Conservation (phyloP, 2,888 invertebrate species). For the Corythucha ciliata region DNA sequence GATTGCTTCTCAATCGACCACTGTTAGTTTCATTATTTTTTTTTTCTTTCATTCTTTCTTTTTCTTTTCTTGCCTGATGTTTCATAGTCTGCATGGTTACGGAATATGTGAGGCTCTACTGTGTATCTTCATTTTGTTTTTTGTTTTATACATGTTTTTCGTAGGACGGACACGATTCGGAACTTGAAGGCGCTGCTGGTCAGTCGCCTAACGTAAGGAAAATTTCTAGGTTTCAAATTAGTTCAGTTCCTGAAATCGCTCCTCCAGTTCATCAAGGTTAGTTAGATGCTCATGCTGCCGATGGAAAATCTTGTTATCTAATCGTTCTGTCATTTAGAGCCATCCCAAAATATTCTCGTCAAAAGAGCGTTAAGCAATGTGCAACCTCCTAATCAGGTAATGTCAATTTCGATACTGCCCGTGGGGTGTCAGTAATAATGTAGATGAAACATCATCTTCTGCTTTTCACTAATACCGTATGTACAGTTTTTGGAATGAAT, state of each 20-base stretch:
- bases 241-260: constrained; percentile 44
- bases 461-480: too few relatives aligned
- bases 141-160: too few relatives aligned
- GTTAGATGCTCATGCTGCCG: not conserved
- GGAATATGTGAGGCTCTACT: not conserved
- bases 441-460: too few relatives aligned
- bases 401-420: too few relatives aligned
- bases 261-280: constrained; percentile 10
- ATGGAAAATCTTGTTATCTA: not conserved
- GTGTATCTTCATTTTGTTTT: not conserved
- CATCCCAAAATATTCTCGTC: constrained; percentile 4
- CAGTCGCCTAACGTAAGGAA: constrained; percentile 38
- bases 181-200: constrained; percentile 12
- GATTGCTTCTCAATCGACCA: constrained; percentile 14
- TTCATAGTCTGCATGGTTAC: not conserved
- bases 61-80: not conserved
- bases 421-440: too few relatives aligned
- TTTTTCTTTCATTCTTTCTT: not conserved
- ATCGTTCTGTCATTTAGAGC: constrained; percentile 8
- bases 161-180: constrained; percentile 21
- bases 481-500: too few relatives aligned
- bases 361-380: constrained; percentile 19
- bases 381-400: constrained; percentile 19
- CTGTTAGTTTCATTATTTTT: constrained; percentile 15
- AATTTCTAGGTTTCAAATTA: constrained; percentile 47